phyloP scores from a whole-genome alignment of 2,888 invertebrate genomes.

The Limenitis camilla region DNA sequence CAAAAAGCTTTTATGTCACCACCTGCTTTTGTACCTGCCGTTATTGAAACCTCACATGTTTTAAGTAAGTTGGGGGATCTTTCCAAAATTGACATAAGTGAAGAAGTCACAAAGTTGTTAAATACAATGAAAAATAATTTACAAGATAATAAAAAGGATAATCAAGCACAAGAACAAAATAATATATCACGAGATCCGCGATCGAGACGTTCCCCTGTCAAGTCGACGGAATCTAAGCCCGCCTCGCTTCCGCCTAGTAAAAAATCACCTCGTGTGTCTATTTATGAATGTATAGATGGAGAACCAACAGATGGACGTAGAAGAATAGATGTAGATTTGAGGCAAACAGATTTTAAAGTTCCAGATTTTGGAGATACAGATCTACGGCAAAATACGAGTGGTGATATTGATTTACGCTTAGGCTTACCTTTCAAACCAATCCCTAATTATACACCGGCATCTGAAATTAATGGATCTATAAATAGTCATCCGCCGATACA shows the following conservation, averaged over 20 bases:
- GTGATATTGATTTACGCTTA: constrained; percentile 85
- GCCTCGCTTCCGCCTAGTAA: constrained; percentile 31
- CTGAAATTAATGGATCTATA: constrained; percentile 89
- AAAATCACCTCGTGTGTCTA: constrained; percentile 65
- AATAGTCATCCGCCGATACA: constrained; percentile 83
- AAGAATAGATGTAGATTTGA: constrained; percentile 69
- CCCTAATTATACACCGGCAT: constrained; percentile 87
- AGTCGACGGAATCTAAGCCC: constrained; percentile 35
- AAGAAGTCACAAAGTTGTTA: constrained; percentile 80
- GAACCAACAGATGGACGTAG: constrained; percentile 66
- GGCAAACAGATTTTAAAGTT: constrained; percentile 69
- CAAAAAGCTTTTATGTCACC: constrained; percentile 41
- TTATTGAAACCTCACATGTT: constrained; percentile 67
- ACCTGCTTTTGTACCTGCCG: constrained; percentile 60
- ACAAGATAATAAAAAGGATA: constrained; percentile 46
- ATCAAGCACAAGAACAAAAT: constrained; percentile 38
- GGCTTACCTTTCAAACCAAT: constrained; percentile 85
- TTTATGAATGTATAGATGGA: constrained; percentile 76
- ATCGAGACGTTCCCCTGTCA: constrained; percentile 56
- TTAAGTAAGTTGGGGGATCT: constrained; percentile 80
- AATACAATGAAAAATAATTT: constrained; percentile 75
- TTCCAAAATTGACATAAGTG: constrained; percentile 83
- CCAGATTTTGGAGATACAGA: constrained; percentile 79
- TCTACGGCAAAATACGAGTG: constrained; percentile 70
- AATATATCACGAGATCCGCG: constrained; percentile 52